Percentiles rank a stretch among this genome's conserved stretches.
These are phyloP conservation scores for Pocillopora verrucosa DNA, from an alignment of 64 coral and sea anemone genomes.

Conservation along the genomic window DNA sequence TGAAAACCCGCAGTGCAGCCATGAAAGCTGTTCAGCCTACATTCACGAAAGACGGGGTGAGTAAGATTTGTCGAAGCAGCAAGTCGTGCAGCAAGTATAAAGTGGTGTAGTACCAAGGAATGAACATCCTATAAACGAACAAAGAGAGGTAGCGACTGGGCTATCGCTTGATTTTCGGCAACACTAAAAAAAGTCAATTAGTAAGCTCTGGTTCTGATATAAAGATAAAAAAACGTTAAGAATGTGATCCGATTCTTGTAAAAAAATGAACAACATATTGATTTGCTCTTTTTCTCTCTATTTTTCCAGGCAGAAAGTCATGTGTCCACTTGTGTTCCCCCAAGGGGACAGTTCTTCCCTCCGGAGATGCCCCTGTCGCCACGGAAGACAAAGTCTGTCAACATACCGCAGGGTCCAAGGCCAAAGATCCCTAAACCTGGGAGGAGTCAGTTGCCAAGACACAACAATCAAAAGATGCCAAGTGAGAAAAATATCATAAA, in stretches of 20 bases:
- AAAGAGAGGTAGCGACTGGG: too few species aligned
- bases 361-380: conserved; percentile 65
- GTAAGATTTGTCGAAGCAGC: background rate
- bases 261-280: background rate
- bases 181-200: too few species aligned
- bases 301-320: conserved; percentile 68
- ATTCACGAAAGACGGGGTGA: conserved; percentile 23
- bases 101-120: too few species aligned
- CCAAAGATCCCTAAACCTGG: conserved; percentile 22
- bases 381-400: conserved; percentile 53
- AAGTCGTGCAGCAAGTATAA: too few species aligned
- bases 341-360: background rate
- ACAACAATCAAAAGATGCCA: background rate
- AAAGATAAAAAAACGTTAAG: background rate
- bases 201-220: too few species aligned
- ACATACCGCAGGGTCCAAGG: background rate
- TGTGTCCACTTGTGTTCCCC: background rate
- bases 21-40: background rate
- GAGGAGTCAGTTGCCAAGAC: conserved; percentile 1
- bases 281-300: background rate
- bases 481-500: background rate
- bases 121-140: too few species aligned
- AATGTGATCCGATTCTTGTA: too few species aligned
- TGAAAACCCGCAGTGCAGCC: conserved; percentile 13
- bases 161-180: too few species aligned